These are phyloP conservation scores for Steinernema hermaphroditum DNA, from an alignment of 2,888 invertebrate genomes.

Conservation along the genomic window DNA sequence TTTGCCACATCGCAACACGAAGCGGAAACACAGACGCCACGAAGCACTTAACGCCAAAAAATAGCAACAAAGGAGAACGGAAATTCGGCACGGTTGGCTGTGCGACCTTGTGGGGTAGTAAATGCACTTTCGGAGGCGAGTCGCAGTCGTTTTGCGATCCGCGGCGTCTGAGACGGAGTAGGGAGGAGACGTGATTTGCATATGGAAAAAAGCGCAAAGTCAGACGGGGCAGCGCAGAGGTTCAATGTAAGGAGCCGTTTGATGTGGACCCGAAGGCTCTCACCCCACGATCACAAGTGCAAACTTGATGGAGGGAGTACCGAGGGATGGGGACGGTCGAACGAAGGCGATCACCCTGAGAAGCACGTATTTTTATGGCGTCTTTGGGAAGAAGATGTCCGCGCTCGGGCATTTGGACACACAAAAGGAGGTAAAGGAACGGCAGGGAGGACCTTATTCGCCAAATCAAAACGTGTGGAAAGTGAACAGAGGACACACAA, in stretches of 20 bases:
- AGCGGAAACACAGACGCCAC: not conserved
- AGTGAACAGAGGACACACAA: not conserved
- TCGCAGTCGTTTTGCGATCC: not conserved
- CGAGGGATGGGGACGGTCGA: too few relatives aligned
- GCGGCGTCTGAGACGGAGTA: constrained; percentile 1
- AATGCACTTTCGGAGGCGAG: constrained; percentile 8
- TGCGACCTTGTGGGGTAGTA: not conserved
- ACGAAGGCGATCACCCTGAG: too few relatives aligned
- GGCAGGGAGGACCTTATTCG: not conserved
- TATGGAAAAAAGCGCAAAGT: constrained; percentile 6
- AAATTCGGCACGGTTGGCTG: constrained; percentile 27
- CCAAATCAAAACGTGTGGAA: not conserved
- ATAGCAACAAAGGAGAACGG: not conserved
- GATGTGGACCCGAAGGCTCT: too few relatives aligned
- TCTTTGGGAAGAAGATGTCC: not conserved
- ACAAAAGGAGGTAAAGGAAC: not conserved
- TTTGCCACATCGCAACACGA: not conserved
- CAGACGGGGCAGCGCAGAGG: not conserved
- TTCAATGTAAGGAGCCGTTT: not conserved
- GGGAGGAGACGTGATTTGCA: constrained; percentile 19
- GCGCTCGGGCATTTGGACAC: too few relatives aligned
- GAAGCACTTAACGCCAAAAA: not conserved
- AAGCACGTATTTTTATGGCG: constrained; percentile 8
- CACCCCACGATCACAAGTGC: not conserved
- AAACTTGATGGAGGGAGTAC: too few relatives aligned